Evolutionary conservation across 2,797 vertebrate species (phyloP).

Genomic region (Danio choprae): DNA sequence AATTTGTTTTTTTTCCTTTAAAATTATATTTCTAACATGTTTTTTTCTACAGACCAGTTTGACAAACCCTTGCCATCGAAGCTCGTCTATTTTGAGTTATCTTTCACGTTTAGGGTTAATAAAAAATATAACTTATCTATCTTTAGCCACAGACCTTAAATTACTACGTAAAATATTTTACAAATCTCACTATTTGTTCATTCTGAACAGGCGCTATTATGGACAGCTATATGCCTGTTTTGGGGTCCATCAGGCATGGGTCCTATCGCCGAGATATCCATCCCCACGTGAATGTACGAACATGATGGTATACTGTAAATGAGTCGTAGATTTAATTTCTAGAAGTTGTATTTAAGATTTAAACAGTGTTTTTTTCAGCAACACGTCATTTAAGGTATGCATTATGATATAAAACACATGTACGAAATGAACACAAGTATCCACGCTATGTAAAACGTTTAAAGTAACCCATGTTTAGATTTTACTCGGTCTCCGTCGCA

Average conservation of each 20-base stretch:
- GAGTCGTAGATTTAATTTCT: background rate
- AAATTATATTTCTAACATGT: too few relatives aligned
- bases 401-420: background rate
- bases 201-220: constrained; percentile 7
- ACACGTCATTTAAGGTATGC: constrained; percentile 36
- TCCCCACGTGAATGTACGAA: constrained; percentile 74
- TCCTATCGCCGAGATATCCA: constrained; percentile 60
- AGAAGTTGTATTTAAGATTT: background rate
- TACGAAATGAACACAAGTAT: background rate
- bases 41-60: too few relatives aligned
- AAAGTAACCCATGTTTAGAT: too few relatives aligned
- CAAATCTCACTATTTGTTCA: background rate
- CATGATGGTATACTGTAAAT: background rate
- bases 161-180: background rate
- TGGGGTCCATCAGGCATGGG: constrained; percentile 67
- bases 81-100: too few relatives aligned
- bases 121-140: fast-evolving
- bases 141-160: background rate
- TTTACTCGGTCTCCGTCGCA: background rate
- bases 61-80: too few relatives aligned
- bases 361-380: background rate
- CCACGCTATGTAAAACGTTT: background rate
- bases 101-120: too few relatives aligned
- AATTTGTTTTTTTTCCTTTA: too few relatives aligned
- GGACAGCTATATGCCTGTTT: background rate